These are phyloP conservation scores for Hydropsyche tenuis DNA, from an alignment of 1,140 invertebrate species.

Conservation along the genomic window DNA sequence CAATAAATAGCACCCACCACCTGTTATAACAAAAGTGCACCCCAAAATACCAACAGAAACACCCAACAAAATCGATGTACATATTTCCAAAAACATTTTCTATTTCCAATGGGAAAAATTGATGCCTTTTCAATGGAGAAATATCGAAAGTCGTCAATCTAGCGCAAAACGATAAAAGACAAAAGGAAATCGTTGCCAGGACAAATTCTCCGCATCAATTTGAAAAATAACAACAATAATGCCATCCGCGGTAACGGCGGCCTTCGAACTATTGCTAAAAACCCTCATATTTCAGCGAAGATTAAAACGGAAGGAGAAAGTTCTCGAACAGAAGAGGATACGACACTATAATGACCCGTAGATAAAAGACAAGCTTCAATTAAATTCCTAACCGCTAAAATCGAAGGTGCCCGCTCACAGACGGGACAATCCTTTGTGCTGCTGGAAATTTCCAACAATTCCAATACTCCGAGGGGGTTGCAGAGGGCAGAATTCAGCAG, in stretches of 20 bases:
- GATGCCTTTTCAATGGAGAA: conserved; percentile 3
- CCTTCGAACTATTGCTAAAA: conserved; percentile 12
- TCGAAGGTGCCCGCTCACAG: background rate
- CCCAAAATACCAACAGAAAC: too few relatives aligned
- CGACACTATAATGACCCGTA: background rate
- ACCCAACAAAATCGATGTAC: too few relatives aligned
- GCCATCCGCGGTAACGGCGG: conserved; percentile 16
- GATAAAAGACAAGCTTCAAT: conserved; percentile 28
- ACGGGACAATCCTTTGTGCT: background rate
- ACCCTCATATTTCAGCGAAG: conserved; percentile 36
- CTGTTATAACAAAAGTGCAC: too few relatives aligned
- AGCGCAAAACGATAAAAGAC: too few relatives aligned
- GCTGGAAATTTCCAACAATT: conserved; percentile 16
- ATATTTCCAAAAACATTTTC: too few relatives aligned
- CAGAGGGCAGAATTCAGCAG: background rate
- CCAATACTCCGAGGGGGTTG: background rate
- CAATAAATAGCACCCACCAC: too few relatives aligned
- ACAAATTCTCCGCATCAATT: conserved; percentile 38
- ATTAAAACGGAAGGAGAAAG: background rate
- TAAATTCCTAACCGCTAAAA: background rate
- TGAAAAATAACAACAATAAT: conserved; percentile 46
- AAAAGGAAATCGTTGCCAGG: background rate
- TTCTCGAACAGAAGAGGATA: background rate
- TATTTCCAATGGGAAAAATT: background rate
- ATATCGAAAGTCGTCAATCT: background rate